A percentile compares a stretch with the other conserved stretches of the same genome.
phyloP scores from a whole-genome alignment of 2,113 vertebrate species.

The Oenanthe oenanthe region DNA sequence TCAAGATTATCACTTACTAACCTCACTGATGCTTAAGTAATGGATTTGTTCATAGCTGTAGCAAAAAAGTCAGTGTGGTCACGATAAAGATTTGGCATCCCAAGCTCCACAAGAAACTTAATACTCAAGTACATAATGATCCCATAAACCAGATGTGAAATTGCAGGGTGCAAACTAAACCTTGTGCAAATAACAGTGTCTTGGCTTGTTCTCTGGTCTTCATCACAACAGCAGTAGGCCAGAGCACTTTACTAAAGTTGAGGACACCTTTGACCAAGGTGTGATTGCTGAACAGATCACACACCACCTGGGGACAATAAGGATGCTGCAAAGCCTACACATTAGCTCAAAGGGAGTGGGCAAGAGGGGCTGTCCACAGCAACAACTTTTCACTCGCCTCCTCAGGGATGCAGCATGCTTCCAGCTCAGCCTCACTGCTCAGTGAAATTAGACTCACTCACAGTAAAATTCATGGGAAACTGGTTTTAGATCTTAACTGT shows the following conservation, averaged over 20 bases:
- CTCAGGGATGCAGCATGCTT: background rate
- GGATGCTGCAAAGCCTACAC: background rate
- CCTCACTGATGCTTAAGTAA: background rate
- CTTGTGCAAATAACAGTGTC: background rate
- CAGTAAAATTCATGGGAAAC: background rate
- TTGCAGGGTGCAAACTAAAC: background rate
- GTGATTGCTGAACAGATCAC: background rate
- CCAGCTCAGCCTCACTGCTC: background rate
- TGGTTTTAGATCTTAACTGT: background rate
- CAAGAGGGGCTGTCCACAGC: background rate
- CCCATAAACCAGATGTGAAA: background rate
- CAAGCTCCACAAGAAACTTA: background rate
- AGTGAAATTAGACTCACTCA: background rate
- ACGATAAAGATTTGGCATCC: background rate
- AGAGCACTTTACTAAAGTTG: background rate
- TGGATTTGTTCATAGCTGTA: background rate
- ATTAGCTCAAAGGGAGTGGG: background rate
- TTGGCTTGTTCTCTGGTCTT: background rate
- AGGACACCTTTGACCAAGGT: background rate
- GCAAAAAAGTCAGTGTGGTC: background rate
- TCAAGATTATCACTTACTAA: background rate
- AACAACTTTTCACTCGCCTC: background rate
- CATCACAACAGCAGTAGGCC: background rate
- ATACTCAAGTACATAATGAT: background rate
- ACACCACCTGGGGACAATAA: background rate